Evolutionary conservation across 2,113 vertebrate species (phyloP).

Genomic region (Suricata suricatta): DNA sequence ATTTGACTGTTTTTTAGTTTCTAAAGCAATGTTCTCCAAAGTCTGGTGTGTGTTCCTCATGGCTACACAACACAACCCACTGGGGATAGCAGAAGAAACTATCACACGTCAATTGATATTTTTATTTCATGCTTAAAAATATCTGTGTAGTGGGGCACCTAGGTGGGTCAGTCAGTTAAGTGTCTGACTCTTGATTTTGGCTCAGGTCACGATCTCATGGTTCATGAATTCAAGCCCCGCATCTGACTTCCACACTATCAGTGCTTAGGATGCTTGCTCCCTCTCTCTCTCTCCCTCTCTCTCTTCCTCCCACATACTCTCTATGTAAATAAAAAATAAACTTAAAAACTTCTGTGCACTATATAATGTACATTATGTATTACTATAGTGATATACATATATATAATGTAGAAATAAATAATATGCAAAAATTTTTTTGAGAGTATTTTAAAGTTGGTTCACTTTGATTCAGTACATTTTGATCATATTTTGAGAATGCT

Average conservation of each 20-base stretch:
- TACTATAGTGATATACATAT: background rate
- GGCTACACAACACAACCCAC: background rate
- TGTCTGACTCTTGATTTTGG: too few species aligned
- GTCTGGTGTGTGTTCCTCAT: background rate
- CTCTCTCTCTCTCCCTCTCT: too few species aligned
- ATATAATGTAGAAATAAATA: background rate
- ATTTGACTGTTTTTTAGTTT: background rate
- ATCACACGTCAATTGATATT: background rate
- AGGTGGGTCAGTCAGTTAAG: too few species aligned
- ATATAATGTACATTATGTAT: background rate
- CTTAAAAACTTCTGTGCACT: background rate
- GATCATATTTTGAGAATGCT: background rate
- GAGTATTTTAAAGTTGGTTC: background rate
- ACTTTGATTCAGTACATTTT: background rate
- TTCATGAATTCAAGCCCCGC: too few species aligned
- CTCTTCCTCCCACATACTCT: too few species aligned
- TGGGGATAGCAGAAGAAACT: background rate
- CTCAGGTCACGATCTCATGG: too few species aligned
- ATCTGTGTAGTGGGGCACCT: too few species aligned
- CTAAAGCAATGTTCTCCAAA: background rate
- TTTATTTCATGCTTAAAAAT: constrained; percentile 1
- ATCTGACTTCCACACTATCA: too few species aligned
- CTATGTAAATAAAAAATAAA: too few species aligned
- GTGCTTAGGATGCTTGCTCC: too few species aligned
- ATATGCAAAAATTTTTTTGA: background rate